phyloP scores from a whole-genome alignment of 2,113 vertebrate genomes.

The Mustelus asterias region DNA sequence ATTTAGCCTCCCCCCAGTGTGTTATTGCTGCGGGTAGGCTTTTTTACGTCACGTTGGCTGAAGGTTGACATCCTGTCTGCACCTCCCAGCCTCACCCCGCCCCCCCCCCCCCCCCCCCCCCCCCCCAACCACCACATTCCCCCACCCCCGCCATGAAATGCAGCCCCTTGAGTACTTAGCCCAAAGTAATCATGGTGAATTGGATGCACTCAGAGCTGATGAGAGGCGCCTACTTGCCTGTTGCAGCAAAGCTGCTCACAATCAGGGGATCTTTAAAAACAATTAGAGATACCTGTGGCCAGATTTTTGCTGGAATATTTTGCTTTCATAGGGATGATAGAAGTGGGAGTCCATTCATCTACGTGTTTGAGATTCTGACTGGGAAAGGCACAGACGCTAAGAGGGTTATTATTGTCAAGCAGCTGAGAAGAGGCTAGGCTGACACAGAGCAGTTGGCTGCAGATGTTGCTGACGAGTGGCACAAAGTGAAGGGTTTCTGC shows the following conservation, averaged over 20 bases:
- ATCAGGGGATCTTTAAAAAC: too few relatives aligned
- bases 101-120: too few relatives aligned
- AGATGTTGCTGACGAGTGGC: neutral
- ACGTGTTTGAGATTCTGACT: neutral
- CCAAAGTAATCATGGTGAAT: neutral
- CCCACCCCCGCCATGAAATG: too few relatives aligned
- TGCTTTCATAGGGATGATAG: neutral
- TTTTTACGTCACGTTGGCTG: too few relatives aligned
- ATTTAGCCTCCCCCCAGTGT: too few relatives aligned
- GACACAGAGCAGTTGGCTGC: neutral
- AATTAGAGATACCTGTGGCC: neutral
- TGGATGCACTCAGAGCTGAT: neutral
- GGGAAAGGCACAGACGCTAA: neutral
- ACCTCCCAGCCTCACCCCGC: too few relatives aligned
- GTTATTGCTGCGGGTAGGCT: too few relatives aligned
- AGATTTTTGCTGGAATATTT: neutral
- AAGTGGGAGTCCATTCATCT: neutral
- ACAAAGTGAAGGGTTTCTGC: neutral
- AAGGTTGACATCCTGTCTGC: too few relatives aligned
- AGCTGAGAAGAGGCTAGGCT: neutral
- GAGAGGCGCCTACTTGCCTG: too few relatives aligned
- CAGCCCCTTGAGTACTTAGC: neutral
- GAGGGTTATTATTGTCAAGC: neutral
- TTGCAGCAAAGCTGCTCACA: too few relatives aligned
- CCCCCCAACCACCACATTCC: too few relatives aligned